phyloP scores from a whole-genome alignment of 1,140 invertebrate genomes.

The Euglossa dilemma region DNA sequence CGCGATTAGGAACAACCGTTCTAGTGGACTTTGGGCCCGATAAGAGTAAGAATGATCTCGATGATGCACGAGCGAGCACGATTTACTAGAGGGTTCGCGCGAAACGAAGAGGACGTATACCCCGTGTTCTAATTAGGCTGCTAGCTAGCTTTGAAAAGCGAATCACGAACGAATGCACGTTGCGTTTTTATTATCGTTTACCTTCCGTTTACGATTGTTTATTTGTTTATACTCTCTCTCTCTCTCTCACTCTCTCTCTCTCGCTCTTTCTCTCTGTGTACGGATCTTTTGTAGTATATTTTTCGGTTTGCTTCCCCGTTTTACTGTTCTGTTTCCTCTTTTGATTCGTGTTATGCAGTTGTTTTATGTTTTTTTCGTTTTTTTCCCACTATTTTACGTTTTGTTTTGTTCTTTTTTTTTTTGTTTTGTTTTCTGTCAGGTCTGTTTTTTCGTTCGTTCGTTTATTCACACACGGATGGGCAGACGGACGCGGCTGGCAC shows the following conservation, averaged over 20 bases:
- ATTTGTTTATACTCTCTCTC: background rate
- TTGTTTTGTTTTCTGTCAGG: background rate
- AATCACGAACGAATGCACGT: background rate
- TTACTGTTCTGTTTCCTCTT: background rate
- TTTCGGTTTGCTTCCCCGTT: background rate
- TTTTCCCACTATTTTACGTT: too few species aligned
- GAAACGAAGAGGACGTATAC: slow-evolving; percentile 22
- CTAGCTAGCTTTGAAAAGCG: slow-evolving; percentile 23
- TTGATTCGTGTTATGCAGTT: too few species aligned
- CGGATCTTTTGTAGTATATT: background rate
- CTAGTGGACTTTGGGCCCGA: slow-evolving; percentile 19
- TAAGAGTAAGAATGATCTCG: background rate
- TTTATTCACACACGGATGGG: background rate
- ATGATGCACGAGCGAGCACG: slow-evolving; percentile 9
- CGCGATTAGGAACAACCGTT: slow-evolving; percentile 10
- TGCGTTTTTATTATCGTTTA: background rate
- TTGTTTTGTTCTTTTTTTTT: background rate
- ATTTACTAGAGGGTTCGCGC: background rate
- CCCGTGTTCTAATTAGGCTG: slow-evolving; percentile 19
- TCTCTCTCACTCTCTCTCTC: background rate
- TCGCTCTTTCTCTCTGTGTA: background rate
- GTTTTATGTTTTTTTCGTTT: too few species aligned
- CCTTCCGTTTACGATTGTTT: background rate
- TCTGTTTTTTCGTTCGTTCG: background rate
- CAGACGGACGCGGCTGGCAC: slow-evolving; percentile 2